Base-by-base conservation (phyloP, 2,797 vertebrate species). In the Natrix natrix region DNA sequence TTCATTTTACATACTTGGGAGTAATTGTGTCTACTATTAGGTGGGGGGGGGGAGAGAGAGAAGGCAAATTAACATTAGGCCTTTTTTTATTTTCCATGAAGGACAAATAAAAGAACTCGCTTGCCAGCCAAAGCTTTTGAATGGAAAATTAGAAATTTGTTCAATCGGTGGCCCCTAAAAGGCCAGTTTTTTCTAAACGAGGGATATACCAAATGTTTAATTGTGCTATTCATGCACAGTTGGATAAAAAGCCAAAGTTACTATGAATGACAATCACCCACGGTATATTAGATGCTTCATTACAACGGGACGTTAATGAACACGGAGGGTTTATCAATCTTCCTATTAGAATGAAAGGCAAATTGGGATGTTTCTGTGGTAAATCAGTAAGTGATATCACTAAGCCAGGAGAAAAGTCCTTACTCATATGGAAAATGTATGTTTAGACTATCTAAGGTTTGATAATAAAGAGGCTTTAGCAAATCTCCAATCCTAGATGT, bases 111-210 rank as follows among this genome's bases (percentile, higher is more conserved):
- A 37, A 28, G 91, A 17, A 12, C 17, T 43, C 26, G 90, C 90
- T 37, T 17, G 48, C 8, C 61, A 92, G 54, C 91, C 89, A 91
- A 91, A 74, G 92, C 88, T 90, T 91, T 89, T 88, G 57, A 89
- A 91, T 90, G 87, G 93, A 63, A 93, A 88, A 92, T 91, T 94
- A 55, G 12, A 86, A 91, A 95, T 86, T 43, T 92, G 24, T 59
- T 90, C 57, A 87, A 92, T 93, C 90, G 60, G 24, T 26, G 90
- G 91, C 32, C 92, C 91, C 74, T 20, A 0, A 26, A n/a, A 37
- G 93, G 54, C 28, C 60, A 12, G 48, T 52, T 52, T 52, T 52
- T 28, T 94, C 48, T 83, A 94, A 92, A 92, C 22, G 90, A 87
- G 91, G 93, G 54, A 48, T 90, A 56, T 3, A 37, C 8, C 91